Evolutionary conservation across 2,888 invertebrate genomes (phyloP).

Genomic region (Spatulosminthurus flaviceps): DNA sequence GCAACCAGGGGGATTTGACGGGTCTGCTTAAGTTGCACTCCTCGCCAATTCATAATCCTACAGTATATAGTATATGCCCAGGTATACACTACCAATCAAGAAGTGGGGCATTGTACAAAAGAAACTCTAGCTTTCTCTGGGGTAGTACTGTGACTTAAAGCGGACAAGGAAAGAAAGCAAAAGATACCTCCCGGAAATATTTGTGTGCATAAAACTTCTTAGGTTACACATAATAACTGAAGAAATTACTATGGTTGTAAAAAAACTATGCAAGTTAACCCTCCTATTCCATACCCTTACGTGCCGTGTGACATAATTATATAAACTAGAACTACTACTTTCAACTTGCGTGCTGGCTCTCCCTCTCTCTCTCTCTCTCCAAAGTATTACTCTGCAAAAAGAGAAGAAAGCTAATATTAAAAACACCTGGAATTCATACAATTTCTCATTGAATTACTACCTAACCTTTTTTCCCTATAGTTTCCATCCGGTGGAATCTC

Average conservation of each 20-base stretch:
- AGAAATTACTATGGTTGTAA: too few species aligned
- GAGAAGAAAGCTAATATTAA: background rate
- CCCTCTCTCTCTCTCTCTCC: background rate
- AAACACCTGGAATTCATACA: conserved; percentile 1
- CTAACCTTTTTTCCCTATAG: conserved; percentile 3
- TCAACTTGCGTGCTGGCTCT: background rate
- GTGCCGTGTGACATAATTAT: too few species aligned
- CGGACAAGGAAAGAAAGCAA: too few species aligned
- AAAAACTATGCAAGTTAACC: too few species aligned
- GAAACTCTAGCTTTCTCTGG: background rate
- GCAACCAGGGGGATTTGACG: background rate
- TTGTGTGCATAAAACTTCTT: too few species aligned
- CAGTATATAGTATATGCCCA: too few species aligned
- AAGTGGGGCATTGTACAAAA: conserved; percentile 12
- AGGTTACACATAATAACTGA: too few species aligned
- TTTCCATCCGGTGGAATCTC: conserved; percentile 2
- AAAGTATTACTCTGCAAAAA: background rate
- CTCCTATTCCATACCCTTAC: too few species aligned
- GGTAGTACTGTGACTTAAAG: too few species aligned
- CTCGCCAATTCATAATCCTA: background rate
- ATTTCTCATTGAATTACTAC: background rate
- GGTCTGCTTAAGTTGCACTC: background rate
- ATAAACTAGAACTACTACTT: background rate
- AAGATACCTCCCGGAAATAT: too few species aligned
- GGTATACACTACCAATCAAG: background rate